Evolutionary conservation across 2,113 vertebrate species (phyloP).

Genomic region (Mionectes macconnelli): DNA sequence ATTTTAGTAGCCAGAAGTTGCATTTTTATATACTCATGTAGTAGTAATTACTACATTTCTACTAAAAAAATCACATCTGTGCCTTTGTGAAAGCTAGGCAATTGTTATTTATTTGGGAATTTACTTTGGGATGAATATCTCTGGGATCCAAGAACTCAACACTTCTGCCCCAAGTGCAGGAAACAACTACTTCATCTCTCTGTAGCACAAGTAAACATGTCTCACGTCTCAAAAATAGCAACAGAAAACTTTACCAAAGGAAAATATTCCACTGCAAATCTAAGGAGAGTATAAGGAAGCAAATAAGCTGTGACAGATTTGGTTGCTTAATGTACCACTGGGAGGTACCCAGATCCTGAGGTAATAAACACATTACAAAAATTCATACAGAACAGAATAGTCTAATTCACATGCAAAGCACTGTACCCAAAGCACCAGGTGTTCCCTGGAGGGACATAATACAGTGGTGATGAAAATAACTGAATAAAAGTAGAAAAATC

Average conservation of each 20-base stretch:
- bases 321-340: background rate
- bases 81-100: background rate
- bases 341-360: background rate
- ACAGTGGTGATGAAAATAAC: background rate
- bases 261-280: background rate
- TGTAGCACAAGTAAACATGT: background rate
- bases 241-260: background rate
- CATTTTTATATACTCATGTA: background rate
- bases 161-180: background rate
- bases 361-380: conserved; percentile 12
- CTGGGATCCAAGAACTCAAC: background rate
- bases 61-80: background rate
- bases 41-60: background rate
- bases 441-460: background rate
- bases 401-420: background rate
- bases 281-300: background rate
- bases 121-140: background rate
- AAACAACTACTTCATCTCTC: background rate
- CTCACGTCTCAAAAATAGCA: background rate
- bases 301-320: conserved; percentile 5
- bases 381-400: background rate
- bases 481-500: background rate
- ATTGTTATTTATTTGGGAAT: background rate
- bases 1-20: background rate
- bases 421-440: background rate